phyloP scores from a whole-genome alignment of 2,797 vertebrate species.

The Coregonus suidteri region DNA sequence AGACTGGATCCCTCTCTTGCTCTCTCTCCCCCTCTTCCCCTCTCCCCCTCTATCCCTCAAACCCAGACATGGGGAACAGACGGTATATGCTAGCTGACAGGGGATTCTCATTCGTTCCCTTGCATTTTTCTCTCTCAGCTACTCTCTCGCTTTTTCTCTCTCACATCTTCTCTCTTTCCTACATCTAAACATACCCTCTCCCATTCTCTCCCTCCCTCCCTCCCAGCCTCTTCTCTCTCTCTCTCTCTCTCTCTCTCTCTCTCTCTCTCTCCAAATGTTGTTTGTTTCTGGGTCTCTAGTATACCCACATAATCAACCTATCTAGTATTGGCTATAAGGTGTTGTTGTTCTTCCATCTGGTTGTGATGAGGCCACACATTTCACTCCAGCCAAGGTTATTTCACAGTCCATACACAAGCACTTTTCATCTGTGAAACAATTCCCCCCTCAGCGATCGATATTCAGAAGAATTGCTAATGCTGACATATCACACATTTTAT shows the following conservation, averaged over 20 bases:
- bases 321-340: not conserved
- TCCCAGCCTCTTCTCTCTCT: not conserved
- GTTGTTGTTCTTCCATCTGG: not conserved
- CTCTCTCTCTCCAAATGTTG: conserved; percentile 21
- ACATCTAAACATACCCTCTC: too few species aligned
- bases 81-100: conserved; percentile 48
- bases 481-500: not conserved
- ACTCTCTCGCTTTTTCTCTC: conserved; percentile 11
- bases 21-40: conserved; percentile 8
- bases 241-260: not conserved
- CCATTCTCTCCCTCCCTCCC: not conserved
- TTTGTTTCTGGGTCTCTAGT: conserved; percentile 16
- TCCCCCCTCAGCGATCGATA: conserved; percentile 9
- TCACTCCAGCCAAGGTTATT: conserved; percentile 16
- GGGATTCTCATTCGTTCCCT: conserved; percentile 36
- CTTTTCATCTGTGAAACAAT: conserved; percentile 12
- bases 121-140: too few species aligned
- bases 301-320: not conserved
- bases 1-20: conserved; percentile 41
- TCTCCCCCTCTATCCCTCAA: conserved; percentile 41
- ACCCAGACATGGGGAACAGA: conserved; percentile 60
- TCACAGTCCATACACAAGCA: not conserved
- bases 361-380: conserved; percentile 15
- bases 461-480: not conserved
- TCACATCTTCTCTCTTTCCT: not conserved